These are phyloP conservation scores for Acronicta psi DNA, from an alignment of 2,888 invertebrate species.

Conservation along the genomic window DNA sequence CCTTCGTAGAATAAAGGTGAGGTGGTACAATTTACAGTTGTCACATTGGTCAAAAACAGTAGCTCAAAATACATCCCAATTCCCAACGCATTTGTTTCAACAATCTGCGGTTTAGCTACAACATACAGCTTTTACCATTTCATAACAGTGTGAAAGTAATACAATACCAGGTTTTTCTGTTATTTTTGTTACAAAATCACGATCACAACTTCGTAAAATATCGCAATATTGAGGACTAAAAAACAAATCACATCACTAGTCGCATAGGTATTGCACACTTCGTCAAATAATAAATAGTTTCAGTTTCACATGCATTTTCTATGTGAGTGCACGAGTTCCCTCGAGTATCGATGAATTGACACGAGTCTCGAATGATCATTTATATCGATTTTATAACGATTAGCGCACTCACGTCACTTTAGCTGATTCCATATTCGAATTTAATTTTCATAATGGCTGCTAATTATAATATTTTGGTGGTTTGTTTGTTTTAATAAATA, in stretches of 20 bases:
- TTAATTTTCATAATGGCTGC: constrained; percentile 40
- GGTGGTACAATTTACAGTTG: too few relatives aligned
- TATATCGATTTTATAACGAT: constrained; percentile 52
- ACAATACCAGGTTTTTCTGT: constrained; percentile 20
- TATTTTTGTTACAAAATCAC: constrained; percentile 23
- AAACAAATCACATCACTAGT: constrained; percentile 30
- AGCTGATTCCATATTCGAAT: constrained; percentile 33
- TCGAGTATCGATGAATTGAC: constrained; percentile 55
- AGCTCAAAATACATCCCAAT: not conserved
- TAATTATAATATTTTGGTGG: constrained; percentile 28
- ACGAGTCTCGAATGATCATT: constrained; percentile 51
- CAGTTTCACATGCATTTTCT: constrained; percentile 52
- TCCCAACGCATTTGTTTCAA: not conserved
- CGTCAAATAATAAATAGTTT: constrained; percentile 53
- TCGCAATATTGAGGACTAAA: constrained; percentile 18
- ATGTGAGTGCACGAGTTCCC: constrained; percentile 44
- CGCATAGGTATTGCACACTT: constrained; percentile 45
- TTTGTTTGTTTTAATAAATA: constrained; percentile 13
- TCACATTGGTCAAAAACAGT: not conserved
- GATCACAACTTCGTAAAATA: constrained; percentile 36
- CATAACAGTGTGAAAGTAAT: constrained; percentile 14
- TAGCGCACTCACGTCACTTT: constrained; percentile 36
- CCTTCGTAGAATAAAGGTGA: too few relatives aligned
- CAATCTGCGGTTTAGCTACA: not conserved
- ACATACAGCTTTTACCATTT: constrained; percentile 7